Percentiles rank a stretch among this genome's conserved stretches.
Conservation (phyloP, 2,888 invertebrate genomes). For the Himalopsyche kuldschensis region DNA sequence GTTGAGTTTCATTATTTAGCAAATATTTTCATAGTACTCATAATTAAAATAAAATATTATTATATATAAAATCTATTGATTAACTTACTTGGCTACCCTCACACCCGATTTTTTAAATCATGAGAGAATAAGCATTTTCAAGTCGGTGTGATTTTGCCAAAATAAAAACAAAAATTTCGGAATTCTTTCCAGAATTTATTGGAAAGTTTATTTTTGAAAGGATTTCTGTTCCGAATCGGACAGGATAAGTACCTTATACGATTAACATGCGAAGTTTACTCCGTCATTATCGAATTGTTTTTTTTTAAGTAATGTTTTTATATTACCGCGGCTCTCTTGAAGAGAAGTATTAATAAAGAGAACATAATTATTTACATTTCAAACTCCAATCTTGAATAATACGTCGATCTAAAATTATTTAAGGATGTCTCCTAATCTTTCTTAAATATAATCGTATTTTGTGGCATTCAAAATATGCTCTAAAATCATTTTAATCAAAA, state of each 20-base stretch:
- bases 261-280: neutral
- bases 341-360: neutral
- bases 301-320: neutral
- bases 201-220: neutral
- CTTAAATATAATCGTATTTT: neutral
- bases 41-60: slow-evolving; percentile 30
- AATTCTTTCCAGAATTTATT: neutral
- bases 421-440: neutral
- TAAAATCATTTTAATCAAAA: neutral
- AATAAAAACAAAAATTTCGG: neutral
- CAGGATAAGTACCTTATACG: neutral
- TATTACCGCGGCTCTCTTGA: neutral
- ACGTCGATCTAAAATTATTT: neutral
- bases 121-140: slow-evolving; percentile 23
- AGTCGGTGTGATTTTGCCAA: slow-evolving; percentile 1
- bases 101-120: slow-evolving; percentile 35
- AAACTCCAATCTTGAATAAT: neutral
- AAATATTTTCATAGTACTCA: slow-evolving; percentile 34
- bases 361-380: neutral
- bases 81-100: slow-evolving; percentile 34
- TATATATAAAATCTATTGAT: slow-evolving; percentile 33
- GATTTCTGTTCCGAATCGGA: neutral
- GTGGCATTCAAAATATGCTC: neutral
- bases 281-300: neutral
- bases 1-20: slow-evolving; percentile 29